A percentile compares a stretch with the other conserved stretches of the same genome.
phyloP scores from a whole-genome alignment of 2,797 vertebrate species.

The Coregonus ussuriensis region DNA sequence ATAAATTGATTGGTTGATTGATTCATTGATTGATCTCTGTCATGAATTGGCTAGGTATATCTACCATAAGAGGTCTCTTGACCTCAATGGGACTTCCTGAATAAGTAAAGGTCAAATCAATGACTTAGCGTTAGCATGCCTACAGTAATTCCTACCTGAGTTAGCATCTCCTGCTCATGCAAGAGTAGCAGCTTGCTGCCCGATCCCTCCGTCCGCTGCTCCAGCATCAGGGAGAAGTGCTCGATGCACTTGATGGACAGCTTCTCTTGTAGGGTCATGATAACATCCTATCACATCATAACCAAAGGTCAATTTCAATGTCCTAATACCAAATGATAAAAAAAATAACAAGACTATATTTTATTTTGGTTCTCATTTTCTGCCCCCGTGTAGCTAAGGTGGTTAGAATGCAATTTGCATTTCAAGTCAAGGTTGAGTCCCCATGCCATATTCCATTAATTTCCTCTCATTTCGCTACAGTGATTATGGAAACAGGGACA shows the following conservation, averaged over 20 bases:
- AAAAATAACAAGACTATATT: background rate
- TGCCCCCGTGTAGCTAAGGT: background rate
- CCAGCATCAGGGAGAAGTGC: conserved; percentile 95
- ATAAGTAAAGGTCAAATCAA: background rate
- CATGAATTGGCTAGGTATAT: background rate
- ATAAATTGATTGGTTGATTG: too few species aligned
- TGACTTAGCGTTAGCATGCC: background rate
- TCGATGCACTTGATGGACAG: conserved; percentile 97
- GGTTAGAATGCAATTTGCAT: conserved; percentile 27
- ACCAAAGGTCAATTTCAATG: too few species aligned
- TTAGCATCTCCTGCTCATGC: conserved; percentile 96
- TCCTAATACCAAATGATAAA: background rate
- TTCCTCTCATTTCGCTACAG: background rate
- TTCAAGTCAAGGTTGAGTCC: conserved; percentile 26
- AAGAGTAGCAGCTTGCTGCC: conserved; percentile 89
- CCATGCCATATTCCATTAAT: conserved; percentile 35
- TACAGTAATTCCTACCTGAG: conserved; percentile 80
- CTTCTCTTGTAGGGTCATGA: conserved; percentile 97
- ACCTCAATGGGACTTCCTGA: background rate
- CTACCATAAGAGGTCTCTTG: background rate
- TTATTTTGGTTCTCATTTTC: background rate
- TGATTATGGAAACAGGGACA: conserved; percentile 37
- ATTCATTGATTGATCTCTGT: background rate
- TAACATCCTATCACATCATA: conserved; percentile 83
- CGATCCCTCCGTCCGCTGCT: conserved; percentile 85